Conservation (phyloP, 2,888 invertebrate genomes). For the Camptogramma bilineatum region DNA sequence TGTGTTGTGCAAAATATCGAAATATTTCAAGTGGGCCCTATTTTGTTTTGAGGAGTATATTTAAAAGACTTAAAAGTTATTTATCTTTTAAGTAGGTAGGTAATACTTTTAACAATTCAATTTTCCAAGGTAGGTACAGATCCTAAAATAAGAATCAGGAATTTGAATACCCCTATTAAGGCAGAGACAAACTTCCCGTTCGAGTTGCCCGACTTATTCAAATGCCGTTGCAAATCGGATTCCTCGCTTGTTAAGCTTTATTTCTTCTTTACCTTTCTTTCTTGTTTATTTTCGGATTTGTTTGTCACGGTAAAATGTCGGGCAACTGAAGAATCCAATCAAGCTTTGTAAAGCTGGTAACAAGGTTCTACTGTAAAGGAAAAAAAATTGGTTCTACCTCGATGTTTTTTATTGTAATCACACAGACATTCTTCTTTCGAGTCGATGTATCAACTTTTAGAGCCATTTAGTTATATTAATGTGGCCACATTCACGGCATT, state of each 20-base stretch:
- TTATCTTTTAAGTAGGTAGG: background rate
- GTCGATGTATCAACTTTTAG: too few relatives aligned
- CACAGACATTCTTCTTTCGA: too few relatives aligned
- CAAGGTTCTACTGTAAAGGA: background rate
- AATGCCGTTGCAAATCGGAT: constrained; percentile 79
- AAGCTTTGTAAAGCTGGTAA: constrained; percentile 8
- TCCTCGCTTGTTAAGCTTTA: constrained; percentile 79
- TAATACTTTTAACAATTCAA: constrained; percentile 11
- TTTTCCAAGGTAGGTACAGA: constrained; percentile 14
- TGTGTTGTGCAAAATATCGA: too few relatives aligned
- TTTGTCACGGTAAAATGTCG: constrained; percentile 44
- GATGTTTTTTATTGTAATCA: too few relatives aligned
- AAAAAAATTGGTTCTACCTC: too few relatives aligned
- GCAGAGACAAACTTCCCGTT: constrained; percentile 45
- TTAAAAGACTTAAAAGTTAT: too few relatives aligned
- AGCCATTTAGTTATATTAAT: too few relatives aligned
- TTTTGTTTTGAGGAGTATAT: too few relatives aligned
- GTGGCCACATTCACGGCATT: too few relatives aligned
- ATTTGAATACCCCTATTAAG: constrained; percentile 35
- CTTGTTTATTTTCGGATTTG: constrained; percentile 58
- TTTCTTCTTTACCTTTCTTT: constrained; percentile 66
- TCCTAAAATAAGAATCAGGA: constrained; percentile 29
- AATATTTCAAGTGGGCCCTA: too few relatives aligned
- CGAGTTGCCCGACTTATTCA: constrained; percentile 70
- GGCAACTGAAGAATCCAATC: constrained; percentile 25